Evolutionary conservation across 2,797 vertebrate species (phyloP).

Genomic region (Leptoclinus maculatus): DNA sequence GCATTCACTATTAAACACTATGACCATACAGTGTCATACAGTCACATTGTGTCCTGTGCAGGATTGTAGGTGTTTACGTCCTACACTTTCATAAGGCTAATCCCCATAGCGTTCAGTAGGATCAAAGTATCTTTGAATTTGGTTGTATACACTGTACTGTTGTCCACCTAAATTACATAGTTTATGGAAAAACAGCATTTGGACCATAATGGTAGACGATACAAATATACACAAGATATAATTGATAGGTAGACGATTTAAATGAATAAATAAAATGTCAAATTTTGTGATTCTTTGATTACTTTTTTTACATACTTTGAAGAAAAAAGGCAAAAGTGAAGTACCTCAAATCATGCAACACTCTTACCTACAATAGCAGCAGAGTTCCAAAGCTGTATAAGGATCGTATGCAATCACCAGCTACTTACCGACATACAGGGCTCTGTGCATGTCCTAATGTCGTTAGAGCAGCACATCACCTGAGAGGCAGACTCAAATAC

Average conservation of each 20-base stretch:
- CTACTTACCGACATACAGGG: neutral
- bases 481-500: conserved; percentile 32
- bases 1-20: neutral
- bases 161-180: no score
- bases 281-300: no score
- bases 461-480: conserved; percentile 11
- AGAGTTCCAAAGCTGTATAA: neutral
- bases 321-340: neutral
- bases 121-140: neutral
- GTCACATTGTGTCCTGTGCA: neutral
- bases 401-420: neutral
- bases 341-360: neutral
- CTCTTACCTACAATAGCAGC: neutral
- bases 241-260: no score
- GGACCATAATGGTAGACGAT: no score
- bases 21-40: neutral
- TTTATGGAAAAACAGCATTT: no score
- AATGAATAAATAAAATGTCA: no score
- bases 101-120: neutral
- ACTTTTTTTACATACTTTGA: no score
- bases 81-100: neutral
- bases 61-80: neutral
- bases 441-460: neutral
- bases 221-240: no score
- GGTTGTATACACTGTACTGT: no score